Conservation (phyloP, 2,113 vertebrate genomes). For the Mastomys natalensis region DNA sequence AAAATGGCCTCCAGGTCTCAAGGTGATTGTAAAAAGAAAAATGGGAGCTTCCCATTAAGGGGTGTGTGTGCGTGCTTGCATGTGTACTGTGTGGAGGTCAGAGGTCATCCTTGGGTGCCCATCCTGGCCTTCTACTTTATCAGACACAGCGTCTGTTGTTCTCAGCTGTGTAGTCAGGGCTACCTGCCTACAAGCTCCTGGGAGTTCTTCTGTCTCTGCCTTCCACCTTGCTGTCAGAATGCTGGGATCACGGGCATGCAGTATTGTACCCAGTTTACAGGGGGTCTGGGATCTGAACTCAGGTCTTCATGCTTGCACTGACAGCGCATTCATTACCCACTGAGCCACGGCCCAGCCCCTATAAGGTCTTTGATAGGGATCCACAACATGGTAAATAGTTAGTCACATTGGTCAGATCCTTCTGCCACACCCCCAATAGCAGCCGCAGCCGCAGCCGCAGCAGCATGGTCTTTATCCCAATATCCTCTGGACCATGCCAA, state of each 20-base stretch:
- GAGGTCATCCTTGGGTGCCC: background rate
- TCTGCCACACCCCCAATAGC: too few relatives aligned
- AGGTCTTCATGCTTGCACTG: background rate
- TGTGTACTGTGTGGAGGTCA: background rate
- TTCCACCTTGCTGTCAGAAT: background rate
- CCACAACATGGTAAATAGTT: rapidly evolving
- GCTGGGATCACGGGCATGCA: background rate
- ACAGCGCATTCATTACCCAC: background rate
- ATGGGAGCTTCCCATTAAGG: background rate
- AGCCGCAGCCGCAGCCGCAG: rapidly evolving
- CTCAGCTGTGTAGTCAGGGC: background rate
- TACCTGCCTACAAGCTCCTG: background rate
- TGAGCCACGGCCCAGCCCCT: too few relatives aligned
- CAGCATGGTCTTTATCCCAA: rapidly evolving
- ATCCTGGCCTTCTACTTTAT: background rate
- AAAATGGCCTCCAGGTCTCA: background rate
- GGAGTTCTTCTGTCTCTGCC: too few relatives aligned
- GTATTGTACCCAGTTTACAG: background rate
- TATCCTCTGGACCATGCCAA: background rate
- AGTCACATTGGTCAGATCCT: background rate
- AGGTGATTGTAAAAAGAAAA: background rate
- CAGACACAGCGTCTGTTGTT: background rate
- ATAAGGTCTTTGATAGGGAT: background rate
- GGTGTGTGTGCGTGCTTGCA: background rate
- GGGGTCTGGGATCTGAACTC: background rate